These are phyloP conservation scores for Neoaliturus tenellus DNA, from an alignment of 2,888 invertebrate species.

Conservation along the genomic window DNA sequence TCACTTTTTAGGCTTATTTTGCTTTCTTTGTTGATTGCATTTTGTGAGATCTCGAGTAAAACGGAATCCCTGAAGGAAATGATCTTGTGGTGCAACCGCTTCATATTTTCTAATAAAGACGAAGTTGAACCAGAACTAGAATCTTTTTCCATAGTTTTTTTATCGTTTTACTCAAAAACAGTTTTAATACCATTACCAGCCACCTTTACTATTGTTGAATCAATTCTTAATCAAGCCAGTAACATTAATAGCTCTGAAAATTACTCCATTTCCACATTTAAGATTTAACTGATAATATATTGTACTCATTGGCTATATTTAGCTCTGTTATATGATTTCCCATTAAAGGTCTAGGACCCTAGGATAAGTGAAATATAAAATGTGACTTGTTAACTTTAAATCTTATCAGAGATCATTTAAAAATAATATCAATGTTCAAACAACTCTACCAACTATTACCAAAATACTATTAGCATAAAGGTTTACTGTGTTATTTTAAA, in stretches of 20 bases:
- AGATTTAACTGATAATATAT: neutral
- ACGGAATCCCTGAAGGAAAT: neutral
- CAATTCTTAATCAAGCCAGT: neutral
- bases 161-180: neutral
- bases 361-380: too few relatives aligned
- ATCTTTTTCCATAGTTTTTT: slow-evolving; percentile 15
- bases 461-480: too few relatives aligned
- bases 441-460: too few relatives aligned
- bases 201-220: neutral
- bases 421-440: too few relatives aligned
- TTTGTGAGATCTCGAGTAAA: neutral
- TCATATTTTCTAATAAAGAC: slow-evolving; percentile 10
- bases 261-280: neutral
- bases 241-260: neutral
- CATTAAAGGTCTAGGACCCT: too few relatives aligned
- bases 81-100: neutral
- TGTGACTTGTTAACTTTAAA: too few relatives aligned
- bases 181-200: neutral
- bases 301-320: too few relatives aligned
- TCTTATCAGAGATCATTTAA: too few relatives aligned
- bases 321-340: too few relatives aligned
- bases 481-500: too few relatives aligned
- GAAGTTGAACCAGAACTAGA: slow-evolving; percentile 10
- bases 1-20: neutral
- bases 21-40: neutral